These are phyloP conservation scores for Prostheceraeus crozeri DNA, from an alignment of 2,888 invertebrate genomes.

Conservation along the genomic window DNA sequence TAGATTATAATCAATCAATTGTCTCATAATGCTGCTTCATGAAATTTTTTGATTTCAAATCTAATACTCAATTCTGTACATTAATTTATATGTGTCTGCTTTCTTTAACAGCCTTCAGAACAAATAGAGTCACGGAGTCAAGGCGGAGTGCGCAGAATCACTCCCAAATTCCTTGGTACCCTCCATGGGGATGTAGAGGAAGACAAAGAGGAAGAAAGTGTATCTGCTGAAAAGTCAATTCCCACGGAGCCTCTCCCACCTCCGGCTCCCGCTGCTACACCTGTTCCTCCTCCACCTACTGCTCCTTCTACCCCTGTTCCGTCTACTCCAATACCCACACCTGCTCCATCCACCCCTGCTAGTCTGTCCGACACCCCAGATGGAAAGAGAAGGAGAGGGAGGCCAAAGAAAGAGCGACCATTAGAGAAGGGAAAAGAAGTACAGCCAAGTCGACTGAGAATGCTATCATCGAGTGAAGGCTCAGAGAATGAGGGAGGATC, in stretches of 20 bases:
- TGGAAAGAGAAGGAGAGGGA: background rate
- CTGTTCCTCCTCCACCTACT: background rate
- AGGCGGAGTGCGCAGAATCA: conserved; percentile 88
- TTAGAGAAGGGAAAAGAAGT: background rate
- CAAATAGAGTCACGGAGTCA: conserved; percentile 36
- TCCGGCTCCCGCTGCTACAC: background rate
- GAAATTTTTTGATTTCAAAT: too few relatives aligned
- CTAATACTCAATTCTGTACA: background rate
- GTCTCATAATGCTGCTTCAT: too few relatives aligned
- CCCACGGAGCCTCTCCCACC: too few relatives aligned
- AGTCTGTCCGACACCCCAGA: background rate
- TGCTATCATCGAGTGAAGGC: too few relatives aligned
- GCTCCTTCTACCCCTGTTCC: background rate
- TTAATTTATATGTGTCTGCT: background rate
- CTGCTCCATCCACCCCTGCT: background rate
- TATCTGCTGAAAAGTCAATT: too few relatives aligned
- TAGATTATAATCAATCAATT: too few relatives aligned
- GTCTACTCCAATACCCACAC: background rate
- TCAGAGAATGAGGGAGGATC: too few relatives aligned
- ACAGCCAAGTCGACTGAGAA: background rate
- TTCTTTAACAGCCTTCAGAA: conserved; percentile 31
- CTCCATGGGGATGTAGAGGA: conserved; percentile 43
- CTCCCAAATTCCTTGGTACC: conserved; percentile 83
- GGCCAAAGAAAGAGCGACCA: background rate
- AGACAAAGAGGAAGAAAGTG: too few relatives aligned